A percentile compares a stretch with the other conserved stretches of the same genome.
These are phyloP conservation scores for Leucophora obtusa DNA, from an alignment of 2,888 invertebrate species.

Conservation along the genomic window DNA sequence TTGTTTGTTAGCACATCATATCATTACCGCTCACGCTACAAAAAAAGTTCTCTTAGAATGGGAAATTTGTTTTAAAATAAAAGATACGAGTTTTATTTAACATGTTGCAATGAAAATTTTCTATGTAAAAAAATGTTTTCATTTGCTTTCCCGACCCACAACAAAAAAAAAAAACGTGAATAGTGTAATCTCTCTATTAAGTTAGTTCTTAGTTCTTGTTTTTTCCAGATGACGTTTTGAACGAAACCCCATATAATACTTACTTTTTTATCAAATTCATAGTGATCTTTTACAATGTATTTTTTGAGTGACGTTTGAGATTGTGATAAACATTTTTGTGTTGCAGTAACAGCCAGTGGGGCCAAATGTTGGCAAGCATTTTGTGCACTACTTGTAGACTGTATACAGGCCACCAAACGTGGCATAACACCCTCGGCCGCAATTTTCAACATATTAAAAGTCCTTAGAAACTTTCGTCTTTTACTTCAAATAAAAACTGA, in stretches of 20 bases:
- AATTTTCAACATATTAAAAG: conserved; percentile 71
- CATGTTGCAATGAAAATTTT: too few species aligned
- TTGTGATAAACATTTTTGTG: conserved; percentile 73
- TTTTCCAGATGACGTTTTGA: too few species aligned
- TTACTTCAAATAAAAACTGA: background rate
- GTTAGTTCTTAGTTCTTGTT: too few species aligned
- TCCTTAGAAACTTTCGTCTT: background rate
- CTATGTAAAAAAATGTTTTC: too few species aligned
- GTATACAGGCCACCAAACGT: conserved; percentile 68
- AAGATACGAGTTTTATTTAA: too few species aligned
- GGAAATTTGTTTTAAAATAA: too few species aligned
- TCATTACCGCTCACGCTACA: too few species aligned
- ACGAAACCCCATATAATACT: conserved; percentile 64
- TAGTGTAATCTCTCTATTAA: too few species aligned
- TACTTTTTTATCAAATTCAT: conserved; percentile 88
- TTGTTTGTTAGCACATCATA: too few species aligned
- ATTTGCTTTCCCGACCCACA: too few species aligned
- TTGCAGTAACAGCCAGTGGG: conserved; percentile 68
- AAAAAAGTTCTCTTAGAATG: too few species aligned
- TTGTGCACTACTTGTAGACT: conserved; percentile 65
- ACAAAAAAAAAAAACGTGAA: too few species aligned
- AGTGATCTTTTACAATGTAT: conserved; percentile 84
- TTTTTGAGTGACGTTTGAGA: conserved; percentile 71
- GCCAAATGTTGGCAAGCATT: conserved; percentile 69
- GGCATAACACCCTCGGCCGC: conserved; percentile 72